A percentile compares a stretch with the other conserved stretches of the same genome.
phyloP scores from a whole-genome alignment of 1,140 invertebrate genomes.

The Eufriesea mexicana region DNA sequence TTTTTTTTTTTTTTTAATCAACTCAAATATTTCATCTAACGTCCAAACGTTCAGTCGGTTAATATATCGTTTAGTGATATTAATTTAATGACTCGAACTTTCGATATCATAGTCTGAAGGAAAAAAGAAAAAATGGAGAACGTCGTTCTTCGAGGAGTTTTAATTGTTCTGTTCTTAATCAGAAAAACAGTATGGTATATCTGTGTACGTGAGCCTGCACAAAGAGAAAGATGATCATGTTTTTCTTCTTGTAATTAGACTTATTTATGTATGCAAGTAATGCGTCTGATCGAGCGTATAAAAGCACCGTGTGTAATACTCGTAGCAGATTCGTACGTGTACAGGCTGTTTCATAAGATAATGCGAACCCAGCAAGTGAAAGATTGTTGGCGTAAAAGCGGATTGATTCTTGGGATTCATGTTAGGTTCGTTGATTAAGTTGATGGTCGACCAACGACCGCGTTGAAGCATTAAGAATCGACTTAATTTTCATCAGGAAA shows the following conservation, averaged over 20 bases:
- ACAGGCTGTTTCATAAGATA: conserved; percentile 36
- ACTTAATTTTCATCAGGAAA: not conserved
- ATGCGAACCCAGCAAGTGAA: not conserved
- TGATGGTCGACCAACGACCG: not conserved
- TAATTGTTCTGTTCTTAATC: conserved; percentile 1
- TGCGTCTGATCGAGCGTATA: conserved; percentile 19
- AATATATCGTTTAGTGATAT: conserved; percentile 36
- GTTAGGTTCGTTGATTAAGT: not conserved
- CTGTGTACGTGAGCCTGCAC: not conserved
- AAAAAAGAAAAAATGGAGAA: not conserved
- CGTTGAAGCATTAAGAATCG: not conserved
- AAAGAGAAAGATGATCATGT: conserved; percentile 12
- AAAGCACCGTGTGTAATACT: conserved; percentile 46
- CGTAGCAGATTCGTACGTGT: conserved; percentile 20
- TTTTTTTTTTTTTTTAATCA: conserved; percentile 13
- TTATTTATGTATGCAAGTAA: conserved; percentile 53
- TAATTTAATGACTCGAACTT: conserved; percentile 43
- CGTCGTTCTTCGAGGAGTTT: not conserved
- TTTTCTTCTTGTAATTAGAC: conserved; percentile 50
- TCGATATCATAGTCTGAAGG: conserved; percentile 24
- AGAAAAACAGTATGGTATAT: not conserved
- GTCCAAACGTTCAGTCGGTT: conserved; percentile 40
- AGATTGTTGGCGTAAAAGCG: not conserved
- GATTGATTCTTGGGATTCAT: not conserved
- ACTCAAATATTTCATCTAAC: conserved; percentile 22